These are phyloP conservation scores for Malthinus seriepunctatus DNA, from an alignment of 2,888 invertebrate genomes.

Conservation along the genomic window DNA sequence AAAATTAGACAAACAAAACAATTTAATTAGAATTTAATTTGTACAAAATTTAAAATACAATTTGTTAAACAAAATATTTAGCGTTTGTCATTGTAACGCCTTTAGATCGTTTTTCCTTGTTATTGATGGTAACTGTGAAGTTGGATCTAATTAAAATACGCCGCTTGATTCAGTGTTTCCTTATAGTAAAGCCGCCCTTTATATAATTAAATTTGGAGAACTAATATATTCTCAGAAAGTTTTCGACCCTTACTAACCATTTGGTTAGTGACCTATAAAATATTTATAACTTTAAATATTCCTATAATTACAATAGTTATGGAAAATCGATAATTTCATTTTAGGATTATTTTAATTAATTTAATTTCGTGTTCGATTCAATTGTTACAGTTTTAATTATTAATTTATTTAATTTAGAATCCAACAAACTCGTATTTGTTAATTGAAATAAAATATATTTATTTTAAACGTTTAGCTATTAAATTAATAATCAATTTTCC, in stretches of 20 bases:
- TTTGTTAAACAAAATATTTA: conserved; percentile 21
- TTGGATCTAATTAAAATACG: conserved; percentile 37
- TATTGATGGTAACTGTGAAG: conserved; percentile 36
- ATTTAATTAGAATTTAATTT: conserved; percentile 32
- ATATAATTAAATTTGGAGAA: conserved; percentile 32
- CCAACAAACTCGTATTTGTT: no score
- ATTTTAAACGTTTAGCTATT: no score
- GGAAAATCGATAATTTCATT: background rate
- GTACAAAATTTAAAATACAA: conserved; percentile 19
- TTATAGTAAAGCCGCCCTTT: conserved; percentile 26
- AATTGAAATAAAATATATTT: no score
- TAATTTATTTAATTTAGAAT: no score
- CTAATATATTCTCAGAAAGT: conserved; percentile 24
- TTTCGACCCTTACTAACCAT: conserved; percentile 7
- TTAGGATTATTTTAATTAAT: no score
- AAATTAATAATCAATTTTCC: no score
- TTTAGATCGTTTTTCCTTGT: conserved; percentile 36
- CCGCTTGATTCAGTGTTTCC: conserved; percentile 31
- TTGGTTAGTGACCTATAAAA: conserved; percentile 23
- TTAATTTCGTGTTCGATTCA: no score
- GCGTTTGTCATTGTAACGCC: conserved; percentile 23
- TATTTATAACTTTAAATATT: conserved; percentile 8
- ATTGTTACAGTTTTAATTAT: no score
- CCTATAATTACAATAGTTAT: background rate
- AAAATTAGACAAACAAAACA: conserved; percentile 20